phyloP scores from a whole-genome alignment of 2,888 invertebrate species.

The Danaus chrysippus region DNA sequence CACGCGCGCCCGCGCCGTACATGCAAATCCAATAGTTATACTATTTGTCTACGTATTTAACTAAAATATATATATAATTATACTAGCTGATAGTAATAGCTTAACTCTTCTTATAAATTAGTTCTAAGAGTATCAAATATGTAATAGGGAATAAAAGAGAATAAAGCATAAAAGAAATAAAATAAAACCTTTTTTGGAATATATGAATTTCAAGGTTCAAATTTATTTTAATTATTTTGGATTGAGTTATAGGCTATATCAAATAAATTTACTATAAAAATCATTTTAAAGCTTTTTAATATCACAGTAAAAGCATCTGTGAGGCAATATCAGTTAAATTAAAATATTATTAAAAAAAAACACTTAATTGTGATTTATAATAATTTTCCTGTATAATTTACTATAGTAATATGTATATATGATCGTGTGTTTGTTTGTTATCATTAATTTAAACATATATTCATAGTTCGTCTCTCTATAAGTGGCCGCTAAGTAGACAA shows the following conservation, averaged over 20 bases:
- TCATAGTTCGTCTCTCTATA: conserved; percentile 14
- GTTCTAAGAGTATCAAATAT: too few species aligned
- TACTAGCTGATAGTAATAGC: neutral
- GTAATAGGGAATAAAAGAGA: too few species aligned
- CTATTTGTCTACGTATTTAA: conserved; percentile 23
- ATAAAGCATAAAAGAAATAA: too few species aligned
- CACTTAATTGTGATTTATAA: neutral
- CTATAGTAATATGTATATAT: neutral
- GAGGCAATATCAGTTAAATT: too few species aligned
- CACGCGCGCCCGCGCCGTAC: conserved; percentile 27
- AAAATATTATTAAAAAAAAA: too few species aligned
- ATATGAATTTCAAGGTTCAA: too few species aligned
- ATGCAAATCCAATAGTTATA: conserved; percentile 25
- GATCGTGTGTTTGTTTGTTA: conserved; percentile 3
- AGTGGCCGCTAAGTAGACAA: conserved; percentile 20
- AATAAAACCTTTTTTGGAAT: too few species aligned
- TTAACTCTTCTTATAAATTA: conserved; percentile 3
- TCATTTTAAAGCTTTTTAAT: too few species aligned
- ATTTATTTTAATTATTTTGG: too few species aligned
- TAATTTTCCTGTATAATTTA: neutral
- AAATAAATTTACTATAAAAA: too few species aligned
- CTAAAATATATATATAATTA: conserved; percentile 24
- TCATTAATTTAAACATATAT: conserved; percentile 16
- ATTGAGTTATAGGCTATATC: too few species aligned
- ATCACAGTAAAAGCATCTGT: too few species aligned